Percentiles rank a stretch among this genome's conserved stretches.
phyloP scores from a whole-genome alignment of 2,888 invertebrate species.

The Pristionchus entomophagus region DNA sequence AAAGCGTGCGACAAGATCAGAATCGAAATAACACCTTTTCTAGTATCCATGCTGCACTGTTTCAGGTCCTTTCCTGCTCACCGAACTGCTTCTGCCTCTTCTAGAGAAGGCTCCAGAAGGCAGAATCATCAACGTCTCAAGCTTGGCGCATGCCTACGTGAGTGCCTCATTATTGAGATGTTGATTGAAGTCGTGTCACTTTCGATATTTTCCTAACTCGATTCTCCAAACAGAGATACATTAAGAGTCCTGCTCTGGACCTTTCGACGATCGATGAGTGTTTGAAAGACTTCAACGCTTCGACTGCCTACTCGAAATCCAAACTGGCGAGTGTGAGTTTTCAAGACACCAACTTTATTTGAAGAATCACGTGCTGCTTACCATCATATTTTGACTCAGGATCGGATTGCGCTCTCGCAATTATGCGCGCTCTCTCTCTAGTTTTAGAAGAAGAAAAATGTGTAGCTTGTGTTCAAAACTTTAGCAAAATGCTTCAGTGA shows the following conservation, averaged over 20 bases:
- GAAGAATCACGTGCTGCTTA: too few relatives aligned
- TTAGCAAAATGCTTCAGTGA: too few relatives aligned
- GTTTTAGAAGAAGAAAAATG: conserved; percentile 34
- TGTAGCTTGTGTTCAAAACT: too few relatives aligned
- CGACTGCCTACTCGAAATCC: conserved; percentile 69
- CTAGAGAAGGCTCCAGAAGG: conserved; percentile 80
- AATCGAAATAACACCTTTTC: too few relatives aligned
- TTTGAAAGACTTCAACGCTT: conserved; percentile 60
- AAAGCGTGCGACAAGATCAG: too few relatives aligned
- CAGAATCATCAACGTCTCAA: conserved; percentile 87
- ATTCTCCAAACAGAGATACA: conserved; percentile 44
- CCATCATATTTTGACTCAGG: too few relatives aligned
- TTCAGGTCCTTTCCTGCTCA: conserved; percentile 78
- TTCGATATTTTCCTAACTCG: background rate
- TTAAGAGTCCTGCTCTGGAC: too few relatives aligned
- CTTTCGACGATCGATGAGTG: conserved; percentile 62
- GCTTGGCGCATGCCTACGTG: background rate
- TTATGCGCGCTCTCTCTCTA: conserved; percentile 48
- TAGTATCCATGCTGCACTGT: too few relatives aligned
- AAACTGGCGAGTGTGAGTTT: conserved; percentile 70
- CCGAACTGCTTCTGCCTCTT: conserved; percentile 86
- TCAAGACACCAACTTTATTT: too few relatives aligned
- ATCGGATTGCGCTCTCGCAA: too few relatives aligned
- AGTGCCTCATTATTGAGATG: too few relatives aligned
- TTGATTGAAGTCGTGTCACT: background rate